Percentiles rank a stretch among this genome's conserved stretches.
Conservation (phyloP, 2,797 vertebrate genomes). For the Delichon dasypus region DNA sequence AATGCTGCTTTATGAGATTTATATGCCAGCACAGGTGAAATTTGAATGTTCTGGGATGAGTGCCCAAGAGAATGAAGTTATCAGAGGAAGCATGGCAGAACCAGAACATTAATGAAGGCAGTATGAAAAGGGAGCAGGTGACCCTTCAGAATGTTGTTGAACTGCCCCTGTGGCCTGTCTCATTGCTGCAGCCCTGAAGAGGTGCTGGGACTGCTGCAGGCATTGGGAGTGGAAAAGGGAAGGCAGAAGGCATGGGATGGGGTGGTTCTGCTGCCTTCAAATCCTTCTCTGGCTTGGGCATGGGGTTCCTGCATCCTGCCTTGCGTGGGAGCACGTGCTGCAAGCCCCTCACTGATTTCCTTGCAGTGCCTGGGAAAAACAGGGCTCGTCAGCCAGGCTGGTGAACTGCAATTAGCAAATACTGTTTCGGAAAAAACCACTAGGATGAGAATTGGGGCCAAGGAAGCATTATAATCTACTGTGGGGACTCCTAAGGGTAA, state of each 20-base stretch:
- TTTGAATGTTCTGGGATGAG: background rate
- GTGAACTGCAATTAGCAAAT: background rate
- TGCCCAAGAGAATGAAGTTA: background rate
- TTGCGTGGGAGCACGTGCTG: fast-evolving
- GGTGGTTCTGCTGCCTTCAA: background rate
- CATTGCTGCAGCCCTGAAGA: fast-evolving
- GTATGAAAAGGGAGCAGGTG: too few relatives aligned
- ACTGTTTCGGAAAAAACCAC: background rate
- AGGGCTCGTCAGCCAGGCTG: background rate
- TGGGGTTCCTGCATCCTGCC: fast-evolving
- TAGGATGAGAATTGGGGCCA: background rate
- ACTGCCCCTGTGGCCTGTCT: background rate
- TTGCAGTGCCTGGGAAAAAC: background rate
- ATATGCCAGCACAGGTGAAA: background rate
- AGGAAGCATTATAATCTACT: background rate
- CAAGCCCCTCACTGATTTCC: fast-evolving
- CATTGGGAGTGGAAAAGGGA: background rate
- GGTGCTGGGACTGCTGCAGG: background rate
- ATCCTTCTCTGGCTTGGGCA: fast-evolving
- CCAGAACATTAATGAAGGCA: background rate
- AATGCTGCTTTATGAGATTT: background rate
- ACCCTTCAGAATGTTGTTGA: background rate
- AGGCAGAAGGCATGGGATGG: fast-evolving
- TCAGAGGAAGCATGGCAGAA: background rate
- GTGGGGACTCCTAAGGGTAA: background rate